Base-by-base conservation (phyloP, 2,888 invertebrate species). In the Ormyrus pomaceus region DNA sequence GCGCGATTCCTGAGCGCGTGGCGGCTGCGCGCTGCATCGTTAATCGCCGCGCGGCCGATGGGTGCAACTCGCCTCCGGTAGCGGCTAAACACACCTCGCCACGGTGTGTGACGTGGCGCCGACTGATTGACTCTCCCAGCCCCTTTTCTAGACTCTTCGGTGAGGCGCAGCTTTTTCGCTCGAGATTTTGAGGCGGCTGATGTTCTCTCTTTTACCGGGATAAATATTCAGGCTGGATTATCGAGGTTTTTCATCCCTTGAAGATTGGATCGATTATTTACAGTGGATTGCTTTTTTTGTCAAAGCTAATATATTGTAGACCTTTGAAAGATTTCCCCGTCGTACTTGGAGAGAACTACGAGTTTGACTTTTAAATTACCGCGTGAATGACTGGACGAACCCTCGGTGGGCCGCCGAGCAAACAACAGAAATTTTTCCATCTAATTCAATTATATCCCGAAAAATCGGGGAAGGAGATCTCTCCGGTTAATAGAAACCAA, bases 31-130 rank as follows among this genome's bases (percentile, higher is more conserved):
- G 45, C 5, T 34, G 79, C 79, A 79, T 79, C 65, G 75, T n/a
- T 55, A 75, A 79, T 79, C 59, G 59, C 55, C 45, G n/a, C 55
- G 45, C 19, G 11, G 50, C 59, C 4, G 59, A 50, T 70, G 50
- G 48, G 9, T 46, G 56, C 53, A 58, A 56, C 65, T 58, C 19
- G 19, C 19, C 19, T 19, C 56, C 3, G 34, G 58, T 66, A 68
- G 61, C 34, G 51, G 64, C 58, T 65, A 55, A 61, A 46, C 70
- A 19, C 19, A 19, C 19, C 19, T 19, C 19, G 19, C 2, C 19
- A 0, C n/a, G 53, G 55, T 50, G 45, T 10, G 46, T 65, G 80
- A 80, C 76, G 80, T 75, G 75, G 80, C 71, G 71, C 65, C 58
- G 58, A 19, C 19, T 19, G 19, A 19, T 19, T 19, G 19, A 19